Evolutionary conservation across 2,797 vertebrate genomes (phyloP), one percentile per base, ranked within the genome.

Genomic region (Sylvilagus floridanus): DNA sequence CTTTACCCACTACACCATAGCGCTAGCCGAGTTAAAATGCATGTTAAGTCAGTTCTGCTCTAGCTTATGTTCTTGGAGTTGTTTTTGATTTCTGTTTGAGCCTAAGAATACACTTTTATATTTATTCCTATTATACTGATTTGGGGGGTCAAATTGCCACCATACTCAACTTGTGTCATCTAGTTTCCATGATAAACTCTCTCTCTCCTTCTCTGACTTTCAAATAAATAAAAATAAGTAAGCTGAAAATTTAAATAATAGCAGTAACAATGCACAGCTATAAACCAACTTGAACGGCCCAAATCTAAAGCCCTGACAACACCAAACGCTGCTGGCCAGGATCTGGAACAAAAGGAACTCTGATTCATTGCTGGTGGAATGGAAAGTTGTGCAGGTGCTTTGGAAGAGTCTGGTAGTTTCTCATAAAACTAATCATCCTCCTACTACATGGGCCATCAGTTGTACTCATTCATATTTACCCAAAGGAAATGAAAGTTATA

Each of bases 51-150:
- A 76, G 16, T 54, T 85, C 47, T 88, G 54, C n/a, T 88, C 71
- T 71, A 7, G 17, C 10, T 88, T 88, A 42, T 30, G 37, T 24
- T 91, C 30, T 37, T 24, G 76, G 16, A 62, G 12, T 17, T 81
- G 30, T 79, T 89, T 32, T 68, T 22, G 42, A 83, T 72, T 73
- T 96, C 86, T 72, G 5, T 60, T 81, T 93, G 26, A 72, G 54
- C n/a, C 57, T 92, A 60, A 91, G 37, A 66, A 26, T 16, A 78
- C 22, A 7, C 32, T 78, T 86, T 92, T 92, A 63, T 71, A 32
- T 50, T 95, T 93, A 72, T 68, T 89, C 57, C 24, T 83, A 28
- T 16, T 68, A 66, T 62, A 78, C 30, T 60, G 52, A 78, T 88
- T 90, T 95, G 8, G 16, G 42, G 30, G 4, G 65, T 91, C n/a